Base-by-base conservation (phyloP, 2,113 vertebrate genomes). In the Chroicocephalus ridibundus region DNA sequence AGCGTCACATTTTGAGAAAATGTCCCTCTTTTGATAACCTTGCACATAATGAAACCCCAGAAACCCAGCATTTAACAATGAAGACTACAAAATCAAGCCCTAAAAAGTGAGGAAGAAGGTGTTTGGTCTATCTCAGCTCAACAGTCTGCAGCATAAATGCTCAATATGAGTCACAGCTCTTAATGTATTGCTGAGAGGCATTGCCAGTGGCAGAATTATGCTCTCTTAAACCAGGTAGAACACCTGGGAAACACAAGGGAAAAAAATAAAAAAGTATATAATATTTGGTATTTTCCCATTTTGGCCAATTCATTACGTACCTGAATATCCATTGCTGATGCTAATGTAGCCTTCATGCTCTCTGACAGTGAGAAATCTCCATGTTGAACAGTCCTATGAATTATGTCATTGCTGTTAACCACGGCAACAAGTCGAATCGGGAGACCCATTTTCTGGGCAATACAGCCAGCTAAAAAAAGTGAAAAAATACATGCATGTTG, bases 301-400 rank as follows among this genome's bases (percentile, higher is more conserved):
- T 82, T 58, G 27, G 21, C 14, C 46, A 58, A 52, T 57, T 90
- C 46, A 36, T n/a, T 44, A 42, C 85, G 42, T 92, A 99, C 99
- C 98, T 99, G 99, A 76, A 99, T 99, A 97, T 99, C 99, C 97
- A 99, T 99, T 38, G 99, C 99, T 9, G 99, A 98, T 11, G 99
- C 99, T 94, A 99, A 90, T 0, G 99, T 99, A 75, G 98, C 89
- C 40, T 96, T 98, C 91, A 99, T 94, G 0, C 76, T 58, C 27
- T 86, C 36, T 1, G 98, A 98, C 96, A 99, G 95, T 68, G 99
- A 99, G 95, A 99, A 99, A 95, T 99, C 99, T 11, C 99, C 99
- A 6, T 34, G 82, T 85, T 98, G 98, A 62, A 99, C 60, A 3
- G 98, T 92, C 83, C 99, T 98, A 32, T 99, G 99, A 78, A 99